phyloP scores from a whole-genome alignment of 2,797 vertebrate genomes.

The Serranus cabrilla region DNA sequence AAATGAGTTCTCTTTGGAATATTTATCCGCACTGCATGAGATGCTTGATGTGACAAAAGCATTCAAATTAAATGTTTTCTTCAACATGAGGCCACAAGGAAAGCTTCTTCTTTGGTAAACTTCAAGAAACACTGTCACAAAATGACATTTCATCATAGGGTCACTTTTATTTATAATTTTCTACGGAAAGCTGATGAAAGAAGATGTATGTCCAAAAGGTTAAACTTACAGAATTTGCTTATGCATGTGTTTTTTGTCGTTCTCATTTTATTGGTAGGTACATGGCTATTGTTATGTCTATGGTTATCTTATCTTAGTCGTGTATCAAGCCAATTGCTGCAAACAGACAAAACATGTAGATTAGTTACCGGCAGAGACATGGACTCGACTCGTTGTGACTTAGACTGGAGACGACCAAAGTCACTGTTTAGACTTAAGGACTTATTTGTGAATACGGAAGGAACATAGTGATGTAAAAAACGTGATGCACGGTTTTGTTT shows the following conservation, averaged over 20 bases:
- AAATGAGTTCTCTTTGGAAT: not conserved
- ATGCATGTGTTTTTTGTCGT: not conserved
- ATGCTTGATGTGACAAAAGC: not conserved
- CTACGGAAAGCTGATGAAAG: not conserved
- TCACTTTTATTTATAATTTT: not conserved
- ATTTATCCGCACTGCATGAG: not conserved
- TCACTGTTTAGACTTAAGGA: too few species aligned
- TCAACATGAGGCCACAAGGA: not conserved
- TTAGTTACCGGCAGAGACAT: too few species aligned
- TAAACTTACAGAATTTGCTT: not conserved
- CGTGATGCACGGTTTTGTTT: too few species aligned
- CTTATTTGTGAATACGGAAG: too few species aligned
- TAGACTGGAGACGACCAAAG: too few species aligned
- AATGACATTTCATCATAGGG: not conserved
- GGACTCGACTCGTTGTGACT: too few species aligned
- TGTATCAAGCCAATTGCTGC: not conserved
- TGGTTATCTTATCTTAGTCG: not conserved
- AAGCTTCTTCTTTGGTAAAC: not conserved
- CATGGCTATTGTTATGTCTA: not conserved
- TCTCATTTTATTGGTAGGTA: not conserved
- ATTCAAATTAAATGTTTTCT: not conserved
- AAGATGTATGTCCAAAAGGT: not conserved
- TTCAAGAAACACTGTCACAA: not conserved
- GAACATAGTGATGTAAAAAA: too few species aligned
- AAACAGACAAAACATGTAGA: not conserved